Evolutionary conservation across 2,888 invertebrate genomes (phyloP).

Genomic region (Coenonympha glycerion): DNA sequence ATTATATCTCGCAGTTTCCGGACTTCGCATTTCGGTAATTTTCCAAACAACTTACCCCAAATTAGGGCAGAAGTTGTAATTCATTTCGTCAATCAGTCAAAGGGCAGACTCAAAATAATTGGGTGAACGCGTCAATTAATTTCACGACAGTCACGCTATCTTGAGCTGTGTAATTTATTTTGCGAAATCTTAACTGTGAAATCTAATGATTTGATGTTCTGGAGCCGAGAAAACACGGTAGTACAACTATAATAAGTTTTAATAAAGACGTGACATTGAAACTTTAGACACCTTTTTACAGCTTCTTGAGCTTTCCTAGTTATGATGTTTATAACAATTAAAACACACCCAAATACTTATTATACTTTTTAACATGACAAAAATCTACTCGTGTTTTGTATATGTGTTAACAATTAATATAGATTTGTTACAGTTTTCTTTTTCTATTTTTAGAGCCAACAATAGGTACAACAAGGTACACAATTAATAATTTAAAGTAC

Average conservation of each 20-base stretch:
- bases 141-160: slow-evolving; percentile 6
- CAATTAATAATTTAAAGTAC: too few species aligned
- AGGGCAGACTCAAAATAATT: slow-evolving; percentile 7
- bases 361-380: too few species aligned
- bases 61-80: slow-evolving; percentile 12
- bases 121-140: slow-evolving; percentile 12
- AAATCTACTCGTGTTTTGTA: too few species aligned
- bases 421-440: too few species aligned
- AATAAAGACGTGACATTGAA: too few species aligned
- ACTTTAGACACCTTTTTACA: too few species aligned
- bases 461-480: too few species aligned
- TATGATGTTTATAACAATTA: too few species aligned
- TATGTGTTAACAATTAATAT: too few species aligned
- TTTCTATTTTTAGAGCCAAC: too few species aligned
- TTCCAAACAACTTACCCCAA: slow-evolving; percentile 4
- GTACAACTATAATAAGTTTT: neutral
- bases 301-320: too few species aligned
- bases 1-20: neutral
- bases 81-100: slow-evolving; percentile 12
- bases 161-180: slow-evolving; percentile 6
- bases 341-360: too few species aligned
- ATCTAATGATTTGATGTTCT: slow-evolving; percentile 7
- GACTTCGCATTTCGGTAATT: neutral
- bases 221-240: neutral
- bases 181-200: slow-evolving; percentile 5